Evolutionary conservation across 2,113 vertebrate genomes (phyloP).

Genomic region (Miniopterus natalensis): DNA sequence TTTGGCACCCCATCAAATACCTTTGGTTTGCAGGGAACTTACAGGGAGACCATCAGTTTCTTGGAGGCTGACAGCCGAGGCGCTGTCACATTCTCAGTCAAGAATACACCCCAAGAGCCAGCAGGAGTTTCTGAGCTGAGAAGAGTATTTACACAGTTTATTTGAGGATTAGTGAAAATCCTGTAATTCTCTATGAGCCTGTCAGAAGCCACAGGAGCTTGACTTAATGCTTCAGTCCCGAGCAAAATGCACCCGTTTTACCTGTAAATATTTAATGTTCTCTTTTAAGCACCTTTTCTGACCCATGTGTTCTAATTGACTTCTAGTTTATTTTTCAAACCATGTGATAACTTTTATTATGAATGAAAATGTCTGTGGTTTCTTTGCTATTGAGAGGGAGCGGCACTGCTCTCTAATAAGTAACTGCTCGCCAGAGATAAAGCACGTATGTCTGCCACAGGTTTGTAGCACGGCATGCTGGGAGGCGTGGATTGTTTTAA

Average conservation of each 20-base stretch:
- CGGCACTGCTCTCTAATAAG: neutral
- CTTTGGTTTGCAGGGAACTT: neutral
- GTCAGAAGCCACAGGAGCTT: conserved; percentile 82
- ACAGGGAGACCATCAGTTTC: neutral
- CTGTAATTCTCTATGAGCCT: conserved; percentile 83
- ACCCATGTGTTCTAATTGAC: conserved; percentile 29
- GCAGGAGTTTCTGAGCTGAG: conserved; percentile 77
- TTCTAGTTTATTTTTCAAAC: conserved; percentile 45
- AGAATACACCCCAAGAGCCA: neutral
- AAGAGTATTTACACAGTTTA: conserved; percentile 86
- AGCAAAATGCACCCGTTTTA: neutral
- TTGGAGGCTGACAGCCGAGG: neutral
- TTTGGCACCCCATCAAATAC: neutral
- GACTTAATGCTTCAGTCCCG: conserved; percentile 75
- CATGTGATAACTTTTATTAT: conserved; percentile 24
- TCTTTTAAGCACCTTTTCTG: conserved; percentile 37
- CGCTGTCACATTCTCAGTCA: neutral
- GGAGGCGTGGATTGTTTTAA: neutral
- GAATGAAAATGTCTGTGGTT: conserved; percentile 54
- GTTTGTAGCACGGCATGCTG: neutral
- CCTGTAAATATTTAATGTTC: conserved; percentile 61
- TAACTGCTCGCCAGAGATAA: conserved; percentile 10
- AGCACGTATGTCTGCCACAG: neutral
- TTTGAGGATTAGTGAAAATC: conserved; percentile 86
- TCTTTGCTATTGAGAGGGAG: conserved; percentile 17